These are phyloP conservation scores for Clarias macrocephalus DNA, from an alignment of 2,113 vertebrate genomes.

Conservation along the genomic window DNA sequence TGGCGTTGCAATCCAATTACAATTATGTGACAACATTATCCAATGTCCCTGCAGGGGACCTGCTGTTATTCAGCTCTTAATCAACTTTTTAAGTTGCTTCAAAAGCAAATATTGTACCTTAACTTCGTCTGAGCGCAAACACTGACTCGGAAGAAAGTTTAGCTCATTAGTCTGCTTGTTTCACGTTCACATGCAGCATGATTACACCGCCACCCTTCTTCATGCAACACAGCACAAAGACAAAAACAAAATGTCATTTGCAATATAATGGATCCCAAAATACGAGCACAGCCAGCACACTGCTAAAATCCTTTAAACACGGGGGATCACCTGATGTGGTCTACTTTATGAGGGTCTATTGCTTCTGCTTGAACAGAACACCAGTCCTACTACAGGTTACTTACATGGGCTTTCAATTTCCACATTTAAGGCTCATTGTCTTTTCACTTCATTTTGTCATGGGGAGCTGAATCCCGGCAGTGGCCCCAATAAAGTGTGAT, in stretches of 20 bases:
- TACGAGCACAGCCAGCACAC: constrained; percentile 1
- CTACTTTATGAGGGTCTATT: background rate
- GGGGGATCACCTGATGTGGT: background rate
- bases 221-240: constrained; percentile 35
- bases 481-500: constrained; percentile 67
- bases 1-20: too few species aligned
- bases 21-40: too few species aligned
- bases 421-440: constrained; percentile 57
- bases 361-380: constrained; percentile 6
- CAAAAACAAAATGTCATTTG: constrained; percentile 35
- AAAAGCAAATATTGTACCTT: background rate
- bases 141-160: background rate
- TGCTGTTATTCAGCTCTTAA: background rate
- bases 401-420: constrained; percentile 33
- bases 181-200: constrained; percentile 1
- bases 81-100: background rate
- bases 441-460: constrained; percentile 58
- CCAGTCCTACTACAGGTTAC: background rate
- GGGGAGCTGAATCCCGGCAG: constrained; percentile 59
- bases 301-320: constrained; percentile 8
- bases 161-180: background rate
- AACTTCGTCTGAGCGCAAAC: background rate
- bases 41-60: too few species aligned
- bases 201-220: constrained; percentile 8
- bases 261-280: constrained; percentile 1